Percentiles rank a stretch among this genome's conserved stretches.
Conservation (phyloP, 2,888 invertebrate species). For the Arctia plantaginis region DNA sequence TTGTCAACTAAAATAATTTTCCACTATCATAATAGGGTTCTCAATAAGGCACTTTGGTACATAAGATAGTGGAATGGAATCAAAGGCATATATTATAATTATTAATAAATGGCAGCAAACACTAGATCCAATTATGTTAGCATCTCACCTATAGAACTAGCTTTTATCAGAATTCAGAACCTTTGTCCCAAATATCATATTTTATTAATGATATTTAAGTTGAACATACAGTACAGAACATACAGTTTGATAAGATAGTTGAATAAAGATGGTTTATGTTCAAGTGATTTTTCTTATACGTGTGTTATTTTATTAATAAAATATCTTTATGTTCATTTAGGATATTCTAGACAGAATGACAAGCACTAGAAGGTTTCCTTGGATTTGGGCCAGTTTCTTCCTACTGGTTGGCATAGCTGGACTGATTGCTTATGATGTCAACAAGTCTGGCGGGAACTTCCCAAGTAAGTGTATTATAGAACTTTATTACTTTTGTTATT, state of each 20-base stretch:
- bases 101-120: too few species aligned
- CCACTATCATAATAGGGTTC: neutral
- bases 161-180: neutral
- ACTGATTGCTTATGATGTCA: slow-evolving; percentile 88
- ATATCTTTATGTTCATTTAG: slow-evolving; percentile 53
- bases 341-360: slow-evolving; percentile 86
- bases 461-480: slow-evolving; percentile 84
- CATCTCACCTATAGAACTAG: neutral
- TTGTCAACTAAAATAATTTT: neutral
- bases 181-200: neutral
- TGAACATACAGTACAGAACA: too few species aligned
- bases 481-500: neutral
- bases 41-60: too few species aligned
- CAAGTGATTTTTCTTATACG: neutral
- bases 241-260: neutral
- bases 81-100: too few species aligned
- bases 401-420: slow-evolving; percentile 87
- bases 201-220: neutral
- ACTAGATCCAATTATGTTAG: too few species aligned
- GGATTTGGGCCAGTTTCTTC: slow-evolving; percentile 88
- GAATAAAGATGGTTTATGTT: neutral
- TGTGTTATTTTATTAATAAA: neutral
- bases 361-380: slow-evolving; percentile 88
- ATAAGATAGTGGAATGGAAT: neutral
- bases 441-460: slow-evolving; percentile 88